Conservation (phyloP, 2,888 invertebrate species). For the Pachydiplax longipennis region DNA sequence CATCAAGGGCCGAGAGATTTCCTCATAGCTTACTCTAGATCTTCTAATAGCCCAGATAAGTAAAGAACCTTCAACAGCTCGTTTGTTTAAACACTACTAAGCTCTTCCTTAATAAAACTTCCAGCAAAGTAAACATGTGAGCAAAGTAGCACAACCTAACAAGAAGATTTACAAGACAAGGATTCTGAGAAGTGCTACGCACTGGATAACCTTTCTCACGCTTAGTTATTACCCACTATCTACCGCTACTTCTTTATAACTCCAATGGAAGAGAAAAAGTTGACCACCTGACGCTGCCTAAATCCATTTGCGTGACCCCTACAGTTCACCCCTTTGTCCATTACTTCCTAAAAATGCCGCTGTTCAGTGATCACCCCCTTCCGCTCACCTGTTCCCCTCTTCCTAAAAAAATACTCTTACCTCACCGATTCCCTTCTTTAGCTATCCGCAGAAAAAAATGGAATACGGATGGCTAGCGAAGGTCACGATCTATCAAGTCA, state of each 20-base stretch:
- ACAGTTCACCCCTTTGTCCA: not conserved
- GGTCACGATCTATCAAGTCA: not conserved
- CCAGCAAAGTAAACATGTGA: no score
- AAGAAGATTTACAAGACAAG: no score
- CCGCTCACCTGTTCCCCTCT: not conserved
- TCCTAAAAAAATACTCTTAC: not conserved
- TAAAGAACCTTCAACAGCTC: no score
- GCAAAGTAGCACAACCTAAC: no score
- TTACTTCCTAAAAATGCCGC: not conserved
- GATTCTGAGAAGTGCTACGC: no score
- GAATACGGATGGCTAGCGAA: not conserved
- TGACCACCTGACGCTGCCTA: constrained; percentile 8
- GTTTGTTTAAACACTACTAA: no score
- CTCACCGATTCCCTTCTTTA: not conserved
- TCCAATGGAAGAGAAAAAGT: not conserved
- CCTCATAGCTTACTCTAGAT: no score
- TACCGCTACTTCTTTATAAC: not conserved
- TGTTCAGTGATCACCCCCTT: not conserved
- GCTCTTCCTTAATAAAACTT: no score
- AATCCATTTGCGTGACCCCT: not conserved
- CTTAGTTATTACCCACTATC: not conserved
- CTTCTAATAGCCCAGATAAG: no score
- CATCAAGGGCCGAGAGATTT: no score
- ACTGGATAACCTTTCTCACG: not conserved
- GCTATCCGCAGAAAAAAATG: no score